Conservation (phyloP, 2,888 invertebrate species). For the Rotaria macrura region DNA sequence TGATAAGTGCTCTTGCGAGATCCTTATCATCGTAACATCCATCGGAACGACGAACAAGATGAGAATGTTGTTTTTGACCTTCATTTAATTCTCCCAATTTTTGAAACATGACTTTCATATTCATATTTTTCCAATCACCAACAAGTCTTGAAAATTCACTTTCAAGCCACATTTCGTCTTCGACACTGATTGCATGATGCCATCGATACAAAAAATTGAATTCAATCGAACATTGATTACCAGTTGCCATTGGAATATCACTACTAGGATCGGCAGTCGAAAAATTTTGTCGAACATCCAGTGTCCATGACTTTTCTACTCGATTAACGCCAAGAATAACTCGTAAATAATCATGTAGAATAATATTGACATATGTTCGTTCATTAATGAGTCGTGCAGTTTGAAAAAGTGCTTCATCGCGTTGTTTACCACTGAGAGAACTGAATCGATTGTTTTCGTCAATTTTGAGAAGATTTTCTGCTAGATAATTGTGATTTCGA, state of each 20-base stretch:
- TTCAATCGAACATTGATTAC: not conserved
- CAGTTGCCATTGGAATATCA: not conserved
- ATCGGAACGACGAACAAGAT: not conserved
- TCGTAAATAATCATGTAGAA: not conserved
- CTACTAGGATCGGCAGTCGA: not conserved
- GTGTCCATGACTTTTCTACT: not conserved
- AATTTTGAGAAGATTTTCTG: not conserved
- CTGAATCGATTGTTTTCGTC: not conserved
- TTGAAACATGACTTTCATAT: not conserved
- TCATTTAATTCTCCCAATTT: not conserved
- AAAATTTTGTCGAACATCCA: not conserved
- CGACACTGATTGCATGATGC: not conserved
- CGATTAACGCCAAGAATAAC: not conserved
- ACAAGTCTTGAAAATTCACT: not conserved
- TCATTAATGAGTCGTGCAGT: not conserved
- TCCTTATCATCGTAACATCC: not conserved
- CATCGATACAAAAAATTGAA: not conserved
- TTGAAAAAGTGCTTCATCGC: not conserved
- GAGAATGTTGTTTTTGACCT: not conserved
- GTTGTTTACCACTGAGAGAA: not conserved
- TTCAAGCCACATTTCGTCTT: not conserved
- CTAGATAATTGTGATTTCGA: not conserved
- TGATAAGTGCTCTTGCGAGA: not conserved
- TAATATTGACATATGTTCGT: not conserved
- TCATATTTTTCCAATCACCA: not conserved